Percentiles rank a stretch among this genome's conserved stretches.
Evolutionary conservation across 2,888 invertebrate genomes (phyloP).

Genomic region (Dysmachus trigonus): DNA sequence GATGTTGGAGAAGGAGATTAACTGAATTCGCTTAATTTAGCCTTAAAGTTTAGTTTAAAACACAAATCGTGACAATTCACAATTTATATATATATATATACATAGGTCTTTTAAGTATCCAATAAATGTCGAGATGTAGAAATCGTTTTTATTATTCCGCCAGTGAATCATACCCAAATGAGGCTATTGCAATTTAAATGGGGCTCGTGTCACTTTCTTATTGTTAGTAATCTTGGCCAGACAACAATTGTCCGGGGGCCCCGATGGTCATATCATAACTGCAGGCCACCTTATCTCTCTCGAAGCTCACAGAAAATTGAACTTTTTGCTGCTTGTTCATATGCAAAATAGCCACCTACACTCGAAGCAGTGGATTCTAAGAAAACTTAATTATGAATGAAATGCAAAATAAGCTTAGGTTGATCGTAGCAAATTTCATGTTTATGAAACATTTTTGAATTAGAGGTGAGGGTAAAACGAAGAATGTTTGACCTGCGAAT

Average conservation of each 20-base stretch:
- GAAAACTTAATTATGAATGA: not conserved
- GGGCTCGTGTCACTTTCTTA: not conserved
- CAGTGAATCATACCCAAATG: not conserved
- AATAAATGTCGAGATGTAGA: not conserved
- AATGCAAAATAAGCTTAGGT: not conserved
- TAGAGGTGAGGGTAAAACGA: no score
- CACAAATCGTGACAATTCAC: not conserved
- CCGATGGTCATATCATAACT: not conserved
- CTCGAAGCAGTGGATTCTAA: not conserved
- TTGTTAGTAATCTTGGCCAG: not conserved
- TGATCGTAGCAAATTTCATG: not conserved
- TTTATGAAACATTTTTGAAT: no score
- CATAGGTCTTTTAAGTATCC: not conserved
- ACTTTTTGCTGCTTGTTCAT: not conserved
- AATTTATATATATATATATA: not conserved
- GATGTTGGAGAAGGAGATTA: constrained; percentile 1
- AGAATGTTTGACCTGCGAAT: no score
- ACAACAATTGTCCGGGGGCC: not conserved
- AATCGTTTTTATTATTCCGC: not conserved
- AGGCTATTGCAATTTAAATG: not conserved
- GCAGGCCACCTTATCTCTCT: not conserved
- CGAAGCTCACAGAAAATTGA: not conserved
- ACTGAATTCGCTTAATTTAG: not conserved
- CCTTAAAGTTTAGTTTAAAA: not conserved
- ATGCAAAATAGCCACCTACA: not conserved